These are phyloP conservation scores for Drosophila lacertosa DNA, from an alignment of 1,140 invertebrate species.

Conservation along the genomic window DNA sequence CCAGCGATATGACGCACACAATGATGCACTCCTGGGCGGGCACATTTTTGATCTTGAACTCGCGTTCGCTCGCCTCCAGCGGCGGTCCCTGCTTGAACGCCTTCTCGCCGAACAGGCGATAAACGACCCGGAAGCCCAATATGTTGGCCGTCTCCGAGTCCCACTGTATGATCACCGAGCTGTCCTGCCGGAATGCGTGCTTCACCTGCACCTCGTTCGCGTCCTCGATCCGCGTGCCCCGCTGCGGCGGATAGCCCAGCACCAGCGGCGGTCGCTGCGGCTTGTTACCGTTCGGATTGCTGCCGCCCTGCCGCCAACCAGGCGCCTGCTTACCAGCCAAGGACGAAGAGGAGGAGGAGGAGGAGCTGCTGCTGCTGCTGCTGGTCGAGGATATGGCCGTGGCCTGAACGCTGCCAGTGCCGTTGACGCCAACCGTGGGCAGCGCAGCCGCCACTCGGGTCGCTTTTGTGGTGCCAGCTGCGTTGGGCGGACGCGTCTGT, in stretches of 20 bases:
- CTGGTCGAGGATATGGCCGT: conserved; percentile 57
- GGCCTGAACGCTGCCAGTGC: conserved; percentile 67
- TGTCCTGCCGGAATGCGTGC: conserved; percentile 93
- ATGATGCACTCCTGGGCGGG: conserved; percentile 96
- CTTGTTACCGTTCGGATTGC: conserved; percentile 80
- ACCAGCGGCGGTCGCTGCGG: conserved; percentile 89
- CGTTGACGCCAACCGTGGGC: conserved; percentile 61
- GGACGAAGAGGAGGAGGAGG: conserved; percentile 42
- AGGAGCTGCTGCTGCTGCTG: conserved; percentile 34
- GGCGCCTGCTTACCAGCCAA: conserved; percentile 61
- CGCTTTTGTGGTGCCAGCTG: conserved; percentile 41
- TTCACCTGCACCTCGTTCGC: conserved; percentile 92
- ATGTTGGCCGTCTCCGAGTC: conserved; percentile 93
- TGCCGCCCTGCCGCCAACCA: conserved; percentile 78
- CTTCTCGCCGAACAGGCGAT: conserved; percentile 94
- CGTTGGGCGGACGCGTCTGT: conserved; percentile 69
- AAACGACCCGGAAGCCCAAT: conserved; percentile 94
- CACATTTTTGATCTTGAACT: conserved; percentile 96
- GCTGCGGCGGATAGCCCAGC: conserved; percentile 88
- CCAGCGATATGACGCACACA: conserved; percentile 95
- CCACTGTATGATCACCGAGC: conserved; percentile 95
- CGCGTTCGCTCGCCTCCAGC: conserved; percentile 92
- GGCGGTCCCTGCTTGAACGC: conserved; percentile 95
- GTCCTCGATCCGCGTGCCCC: conserved; percentile 86
- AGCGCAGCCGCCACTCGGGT: conserved; percentile 55